phyloP scores from a whole-genome alignment of 2,113 vertebrate genomes.

The Sitta europaea region DNA sequence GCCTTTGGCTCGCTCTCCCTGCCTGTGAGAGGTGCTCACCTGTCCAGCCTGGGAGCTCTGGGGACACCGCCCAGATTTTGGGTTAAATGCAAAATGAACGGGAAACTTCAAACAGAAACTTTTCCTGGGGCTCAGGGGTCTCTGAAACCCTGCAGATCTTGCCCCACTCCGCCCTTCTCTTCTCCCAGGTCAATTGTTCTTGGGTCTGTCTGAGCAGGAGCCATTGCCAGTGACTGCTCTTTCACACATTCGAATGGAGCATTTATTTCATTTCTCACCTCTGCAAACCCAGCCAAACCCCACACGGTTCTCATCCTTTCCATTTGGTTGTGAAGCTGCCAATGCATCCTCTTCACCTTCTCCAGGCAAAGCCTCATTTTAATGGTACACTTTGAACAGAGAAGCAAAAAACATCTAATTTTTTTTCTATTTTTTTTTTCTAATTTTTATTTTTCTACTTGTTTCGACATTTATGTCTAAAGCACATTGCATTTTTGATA shows the following conservation, averaged over 20 bases:
- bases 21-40: fast-evolving
- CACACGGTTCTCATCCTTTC: not conserved
- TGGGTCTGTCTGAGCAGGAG: too few species aligned
- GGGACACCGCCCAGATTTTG: not conserved
- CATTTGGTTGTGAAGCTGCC: not conserved
- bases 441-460: too few species aligned
- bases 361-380: too few species aligned
- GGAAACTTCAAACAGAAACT: not conserved
- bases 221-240: not conserved
- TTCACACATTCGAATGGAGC: not conserved
- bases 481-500: too few species aligned
- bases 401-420: too few species aligned
- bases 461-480: too few species aligned
- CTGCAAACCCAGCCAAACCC: not conserved
- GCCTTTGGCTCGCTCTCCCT: not conserved
- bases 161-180: not conserved
- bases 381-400: too few species aligned
- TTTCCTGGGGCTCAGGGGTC: not conserved
- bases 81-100: not conserved
- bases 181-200: not conserved
- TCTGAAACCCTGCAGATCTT: not conserved
- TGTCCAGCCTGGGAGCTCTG: not conserved
- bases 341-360: too few species aligned
- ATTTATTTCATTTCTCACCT: not conserved
- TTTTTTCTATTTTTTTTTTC: too few species aligned